Percentiles rank a stretch among this genome's conserved stretches.
Evolutionary conservation across 2,797 vertebrate genomes (phyloP).

Genomic region (Thaleichthys pacificus): DNA sequence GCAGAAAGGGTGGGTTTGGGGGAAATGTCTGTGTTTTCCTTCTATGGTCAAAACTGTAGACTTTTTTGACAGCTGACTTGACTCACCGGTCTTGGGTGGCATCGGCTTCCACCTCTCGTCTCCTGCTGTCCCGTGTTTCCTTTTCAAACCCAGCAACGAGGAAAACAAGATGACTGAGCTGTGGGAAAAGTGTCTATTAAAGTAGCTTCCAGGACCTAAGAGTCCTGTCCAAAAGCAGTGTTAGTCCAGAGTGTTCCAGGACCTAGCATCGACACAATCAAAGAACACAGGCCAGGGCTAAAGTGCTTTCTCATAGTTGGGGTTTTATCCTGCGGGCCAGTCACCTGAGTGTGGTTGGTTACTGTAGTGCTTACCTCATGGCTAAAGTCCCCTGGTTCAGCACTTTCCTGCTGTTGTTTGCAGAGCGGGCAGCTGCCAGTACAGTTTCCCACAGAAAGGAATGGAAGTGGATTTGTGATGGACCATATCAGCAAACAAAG

Average conservation of each 20-base stretch:
- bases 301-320: slow-evolving; percentile 57
- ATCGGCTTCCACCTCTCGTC: background rate
- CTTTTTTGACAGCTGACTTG: background rate
- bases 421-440: slow-evolving; percentile 59
- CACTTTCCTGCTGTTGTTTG: slow-evolving; percentile 73
- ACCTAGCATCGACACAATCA: background rate
- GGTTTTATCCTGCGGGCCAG: slow-evolving; percentile 48
- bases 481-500: slow-evolving; percentile 73
- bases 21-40: slow-evolving; percentile 10
- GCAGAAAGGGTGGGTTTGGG: slow-evolving; percentile 14
- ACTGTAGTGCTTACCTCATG: slow-evolving; percentile 69
- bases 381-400: slow-evolving; percentile 69
- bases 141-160: background rate
- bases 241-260: background rate
- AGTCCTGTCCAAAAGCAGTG: background rate
- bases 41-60: background rate
- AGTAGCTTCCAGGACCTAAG: background rate
- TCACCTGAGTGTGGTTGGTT: slow-evolving; percentile 57
- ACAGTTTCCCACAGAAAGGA: slow-evolving; percentile 69
- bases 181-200: background rate
- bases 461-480: slow-evolving; percentile 65
- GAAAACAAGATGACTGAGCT: background rate
- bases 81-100: background rate
- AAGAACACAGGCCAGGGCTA: slow-evolving; percentile 29
- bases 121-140: background rate